A percentile compares a stretch with the other conserved stretches of the same genome.
Conservation (phyloP, 2,888 invertebrate species). For the Thymelicus acteon region DNA sequence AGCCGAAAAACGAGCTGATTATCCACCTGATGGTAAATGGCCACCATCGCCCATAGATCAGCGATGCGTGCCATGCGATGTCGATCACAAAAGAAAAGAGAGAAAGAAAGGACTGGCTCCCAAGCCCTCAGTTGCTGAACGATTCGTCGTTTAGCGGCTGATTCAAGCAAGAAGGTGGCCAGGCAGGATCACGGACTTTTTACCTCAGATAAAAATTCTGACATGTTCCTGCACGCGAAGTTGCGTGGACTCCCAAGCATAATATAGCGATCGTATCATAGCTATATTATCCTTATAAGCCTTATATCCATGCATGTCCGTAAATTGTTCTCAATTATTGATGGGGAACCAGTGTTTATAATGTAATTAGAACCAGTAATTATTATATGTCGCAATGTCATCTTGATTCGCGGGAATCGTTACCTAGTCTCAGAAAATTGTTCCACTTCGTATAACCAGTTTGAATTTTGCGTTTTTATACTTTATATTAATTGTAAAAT, state of each 20-base stretch:
- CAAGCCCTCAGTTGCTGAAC: too few species aligned
- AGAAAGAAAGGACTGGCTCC: too few species aligned
- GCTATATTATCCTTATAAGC: neutral
- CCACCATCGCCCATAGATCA: too few species aligned
- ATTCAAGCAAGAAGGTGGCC: too few species aligned
- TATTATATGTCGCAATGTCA: conserved; percentile 16
- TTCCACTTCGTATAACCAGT: conserved; percentile 16
- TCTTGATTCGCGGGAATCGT: conserved; percentile 16
- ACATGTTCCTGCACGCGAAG: neutral
- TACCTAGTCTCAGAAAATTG: conserved; percentile 19
- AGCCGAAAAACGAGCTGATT: too few species aligned
- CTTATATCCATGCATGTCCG: neutral
- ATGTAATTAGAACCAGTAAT: conserved; percentile 23
- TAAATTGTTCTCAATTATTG: conserved; percentile 19
- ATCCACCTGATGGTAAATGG: too few species aligned
- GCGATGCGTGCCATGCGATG: too few species aligned
- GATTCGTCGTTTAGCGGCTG: too few species aligned
- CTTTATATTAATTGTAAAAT: neutral
- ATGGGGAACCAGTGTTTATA: conserved; percentile 3
- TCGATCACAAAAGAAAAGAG: too few species aligned
- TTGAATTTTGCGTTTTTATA: conserved; percentile 5
- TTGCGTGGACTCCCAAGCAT: neutral
- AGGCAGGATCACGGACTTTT: too few species aligned
- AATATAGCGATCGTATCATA: neutral
- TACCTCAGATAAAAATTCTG: too few species aligned